Evolutionary conservation across 2,113 vertebrate genomes (phyloP), one percentile per base, ranked within the genome.

Genomic region (Pollimyrus isidori): DNA sequence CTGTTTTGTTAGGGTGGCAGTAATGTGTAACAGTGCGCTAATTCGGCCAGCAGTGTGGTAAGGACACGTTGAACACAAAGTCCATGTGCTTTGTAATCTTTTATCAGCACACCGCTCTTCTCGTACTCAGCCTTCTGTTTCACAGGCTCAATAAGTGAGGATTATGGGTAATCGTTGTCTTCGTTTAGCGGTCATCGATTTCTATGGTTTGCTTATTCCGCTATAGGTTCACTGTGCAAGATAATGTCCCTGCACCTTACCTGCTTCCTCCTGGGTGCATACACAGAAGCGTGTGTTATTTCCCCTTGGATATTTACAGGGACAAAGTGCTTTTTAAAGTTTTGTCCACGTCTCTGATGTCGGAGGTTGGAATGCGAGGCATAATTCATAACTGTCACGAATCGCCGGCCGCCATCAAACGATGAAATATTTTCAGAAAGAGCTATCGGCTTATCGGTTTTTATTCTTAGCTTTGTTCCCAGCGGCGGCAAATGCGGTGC

Each of bases 321-420:
- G 56, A 45, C 17, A 2, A 87, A 87, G 86, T 50, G 11, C 10
- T 87, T 87, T 39, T 39, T 35, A 39, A 87, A 87, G 45, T 87
- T 87, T 87, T 26, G 42, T 5, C 30, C 56, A 26, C 10, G 30
- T 53, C 19, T 62, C 30, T 35, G 30, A 30, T 35, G 50, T 35
- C 49, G 17, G 49, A 87, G 35, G 17, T 17, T 62, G 56, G 35
- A 62, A 45, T 56, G 39, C 30, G 10, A 35, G 87, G 42, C 39
- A 46, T 87, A 87, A 87, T 62, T 87, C 87, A 87, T 53, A 62
- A 62, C 35, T 87, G 87, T 65, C 87, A 87, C 9, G 13, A 87
- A 62, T 87, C 53, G 0, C 15, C 15, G 35, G 15, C 52, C 42
- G 39, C 42, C 62, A 23, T 65, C 15, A 65, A 65, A 87, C 35